Conservation (phyloP, 2,113 vertebrate species). For the Platysteira castanea region DNA sequence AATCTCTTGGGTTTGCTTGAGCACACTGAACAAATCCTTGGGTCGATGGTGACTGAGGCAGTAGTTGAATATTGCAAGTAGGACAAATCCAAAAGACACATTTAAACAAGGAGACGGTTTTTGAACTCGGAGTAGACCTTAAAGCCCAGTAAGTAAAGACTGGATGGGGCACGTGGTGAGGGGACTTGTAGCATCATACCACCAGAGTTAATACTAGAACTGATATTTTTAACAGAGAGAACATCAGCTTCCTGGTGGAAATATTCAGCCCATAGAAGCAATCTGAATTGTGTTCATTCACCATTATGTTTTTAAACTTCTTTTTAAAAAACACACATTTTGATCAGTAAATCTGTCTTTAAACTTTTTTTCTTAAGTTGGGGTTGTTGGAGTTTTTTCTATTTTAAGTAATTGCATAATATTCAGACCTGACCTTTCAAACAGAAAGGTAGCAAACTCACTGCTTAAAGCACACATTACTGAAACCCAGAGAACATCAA, state of each 20-base stretch:
- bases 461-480: neutral
- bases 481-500: neutral
- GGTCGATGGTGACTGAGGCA: neutral
- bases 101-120: neutral
- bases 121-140: neutral
- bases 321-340: neutral
- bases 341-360: neutral
- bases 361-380: neutral
- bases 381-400: accelerated
- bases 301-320: accelerated
- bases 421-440: neutral
- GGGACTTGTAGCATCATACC: neutral
- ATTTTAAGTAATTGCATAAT: neutral
- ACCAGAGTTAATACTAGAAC: neutral
- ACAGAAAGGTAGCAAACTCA: neutral
- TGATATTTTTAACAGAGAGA: neutral
- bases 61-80: neutral
- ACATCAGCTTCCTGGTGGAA: neutral
- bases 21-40: accelerated
- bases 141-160: neutral
- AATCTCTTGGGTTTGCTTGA: neutral
- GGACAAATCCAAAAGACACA: neutral
- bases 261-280: neutral
- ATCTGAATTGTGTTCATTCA: neutral
- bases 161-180: accelerated